A percentile compares a stretch with the other conserved stretches of the same genome.
Conservation (phyloP, 2,888 invertebrate species). For the Drosophila anomalipes region DNA sequence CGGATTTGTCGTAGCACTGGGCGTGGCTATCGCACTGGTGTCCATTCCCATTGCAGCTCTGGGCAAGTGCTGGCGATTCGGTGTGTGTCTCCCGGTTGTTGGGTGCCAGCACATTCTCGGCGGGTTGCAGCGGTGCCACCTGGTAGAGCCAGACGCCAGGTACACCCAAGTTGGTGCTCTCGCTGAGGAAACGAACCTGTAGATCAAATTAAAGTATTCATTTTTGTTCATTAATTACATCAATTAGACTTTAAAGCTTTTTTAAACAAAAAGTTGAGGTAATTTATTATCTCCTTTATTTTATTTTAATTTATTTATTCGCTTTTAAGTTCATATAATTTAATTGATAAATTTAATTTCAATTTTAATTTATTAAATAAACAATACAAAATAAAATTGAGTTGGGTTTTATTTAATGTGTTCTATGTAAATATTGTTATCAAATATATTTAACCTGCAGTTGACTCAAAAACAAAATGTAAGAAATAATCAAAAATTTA, state of each 20-base stretch:
- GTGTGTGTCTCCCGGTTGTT: conserved; percentile 87
- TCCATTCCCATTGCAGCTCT: conserved; percentile 88
- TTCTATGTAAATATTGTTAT: background rate
- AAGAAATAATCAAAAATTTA: background rate
- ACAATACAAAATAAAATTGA: background rate
- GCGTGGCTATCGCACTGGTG: conserved; percentile 93
- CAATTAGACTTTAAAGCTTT: background rate
- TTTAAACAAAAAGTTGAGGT: background rate
- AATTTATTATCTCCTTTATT: background rate
- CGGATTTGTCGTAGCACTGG: conserved; percentile 91
- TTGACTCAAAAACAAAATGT: background rate
- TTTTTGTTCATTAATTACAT: no score
- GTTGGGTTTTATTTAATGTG: background rate
- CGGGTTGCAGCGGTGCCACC: conserved; percentile 89
- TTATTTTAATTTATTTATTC: background rate
- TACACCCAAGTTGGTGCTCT: conserved; percentile 93
- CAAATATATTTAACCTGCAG: background rate
- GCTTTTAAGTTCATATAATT: background rate
- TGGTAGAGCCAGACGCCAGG: conserved; percentile 95
- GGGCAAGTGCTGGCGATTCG: conserved; percentile 81
- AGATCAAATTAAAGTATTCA: background rate
- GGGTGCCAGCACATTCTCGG: conserved; percentile 89
- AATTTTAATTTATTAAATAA: background rate
- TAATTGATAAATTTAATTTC: background rate
- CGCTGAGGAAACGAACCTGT: conserved; percentile 86